These are phyloP conservation scores for Neopipo cinnamomea DNA, from an alignment of 2,113 vertebrate genomes.

Conservation along the genomic window DNA sequence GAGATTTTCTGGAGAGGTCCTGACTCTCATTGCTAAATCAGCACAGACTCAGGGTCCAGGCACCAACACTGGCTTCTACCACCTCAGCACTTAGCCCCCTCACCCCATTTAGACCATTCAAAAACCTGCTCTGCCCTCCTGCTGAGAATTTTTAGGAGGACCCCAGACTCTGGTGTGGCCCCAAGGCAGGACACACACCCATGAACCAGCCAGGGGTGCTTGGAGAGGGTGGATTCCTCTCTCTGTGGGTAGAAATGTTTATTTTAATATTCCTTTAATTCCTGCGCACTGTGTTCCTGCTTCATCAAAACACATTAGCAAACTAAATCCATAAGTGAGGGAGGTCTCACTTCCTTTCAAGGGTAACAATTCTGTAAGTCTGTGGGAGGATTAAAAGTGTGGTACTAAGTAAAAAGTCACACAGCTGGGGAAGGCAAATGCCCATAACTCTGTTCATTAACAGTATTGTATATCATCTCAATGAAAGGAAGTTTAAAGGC, in stretches of 20 bases:
- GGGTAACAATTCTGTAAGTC: constrained; percentile 31
- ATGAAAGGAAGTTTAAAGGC: constrained; percentile 42
- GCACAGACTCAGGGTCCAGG: background rate
- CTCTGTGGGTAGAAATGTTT: constrained; percentile 41
- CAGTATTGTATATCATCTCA: constrained; percentile 33
- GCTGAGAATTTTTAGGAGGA: background rate
- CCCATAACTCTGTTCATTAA: constrained; percentile 11
- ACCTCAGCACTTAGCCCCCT: background rate
- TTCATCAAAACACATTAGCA: constrained; percentile 40
- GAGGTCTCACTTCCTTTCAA: constrained; percentile 34
- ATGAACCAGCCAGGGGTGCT: background rate
- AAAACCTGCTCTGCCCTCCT: background rate
- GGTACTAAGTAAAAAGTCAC: constrained; percentile 36
- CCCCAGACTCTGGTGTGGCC: background rate
- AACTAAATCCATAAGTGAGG: constrained; percentile 38
- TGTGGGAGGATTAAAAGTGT: constrained; percentile 55
- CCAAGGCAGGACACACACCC: background rate
- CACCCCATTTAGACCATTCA: background rate
- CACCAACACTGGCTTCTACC: background rate
- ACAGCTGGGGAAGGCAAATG: constrained; percentile 32
- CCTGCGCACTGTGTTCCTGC: background rate
- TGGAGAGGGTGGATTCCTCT: background rate
- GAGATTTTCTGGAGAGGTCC: constrained; percentile 34
- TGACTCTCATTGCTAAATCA: background rate
- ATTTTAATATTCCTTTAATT: constrained; percentile 33